Evolutionary conservation across 2,113 vertebrate genomes (phyloP), one percentile per base, ranked within the genome.

Genomic region (Dipodomys merriami): DNA sequence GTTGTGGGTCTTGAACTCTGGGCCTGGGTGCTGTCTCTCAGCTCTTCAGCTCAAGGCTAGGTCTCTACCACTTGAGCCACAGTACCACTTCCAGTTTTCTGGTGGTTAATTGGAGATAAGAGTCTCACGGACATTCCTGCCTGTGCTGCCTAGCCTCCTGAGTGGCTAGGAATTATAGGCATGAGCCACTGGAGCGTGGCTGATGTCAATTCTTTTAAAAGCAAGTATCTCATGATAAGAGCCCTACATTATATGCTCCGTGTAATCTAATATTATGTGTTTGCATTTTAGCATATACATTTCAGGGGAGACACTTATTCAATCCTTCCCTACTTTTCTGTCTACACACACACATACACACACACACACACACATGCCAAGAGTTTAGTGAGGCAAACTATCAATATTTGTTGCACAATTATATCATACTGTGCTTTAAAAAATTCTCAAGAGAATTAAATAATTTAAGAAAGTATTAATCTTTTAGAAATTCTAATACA

Each of bases 361-460:
- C 76, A 49, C 60, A 65, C 29, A 76, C 27, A 33, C 20, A 33
- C 6, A 33, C 49, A 76, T 35, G 53, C 53, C 53, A 57, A 57
- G 53, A 57, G 15, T 57, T 3, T 57, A 57, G 12, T 16, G 15
- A 57, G 53, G 53, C 15, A 16, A 57, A 57, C 60, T 80, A 35
- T 46, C 35, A 49, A 27, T 88, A 27, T 91, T 64, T 92, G 49
- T 93, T 77, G 60, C 6, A 82, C 81, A 46, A 94, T 81, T n/a
- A 71, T 67, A 83, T 76, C 29, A 83, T 57, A 73, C 72, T 94
- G 29, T n/a, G 25, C 15, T 62, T 93, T 62, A 22, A 67, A 88
- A 95, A 91, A 74, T 71, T 73, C 2, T 30, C 83, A 23, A 7
- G 72, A 87, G 79, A 90, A 92, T 90, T 81, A 82, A 89, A 71